Evolutionary conservation across 2,113 vertebrate genomes (phyloP), one percentile per base, ranked within the genome.

Genomic region (Lycocorax pyrrhopterus): DNA sequence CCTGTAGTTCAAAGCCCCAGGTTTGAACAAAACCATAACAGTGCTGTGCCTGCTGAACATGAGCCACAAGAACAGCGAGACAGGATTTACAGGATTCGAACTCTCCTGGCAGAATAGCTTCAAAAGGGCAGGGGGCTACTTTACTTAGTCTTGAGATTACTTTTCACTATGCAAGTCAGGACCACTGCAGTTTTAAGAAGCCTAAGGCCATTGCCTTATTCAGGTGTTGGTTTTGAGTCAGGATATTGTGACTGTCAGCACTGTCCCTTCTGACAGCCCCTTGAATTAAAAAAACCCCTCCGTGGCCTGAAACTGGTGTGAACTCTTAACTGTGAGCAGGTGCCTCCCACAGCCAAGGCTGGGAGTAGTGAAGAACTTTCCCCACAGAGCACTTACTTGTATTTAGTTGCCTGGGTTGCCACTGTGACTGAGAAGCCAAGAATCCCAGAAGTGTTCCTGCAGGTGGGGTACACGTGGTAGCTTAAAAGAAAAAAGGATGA

Each of bases 361-460:
- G 58, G n/a, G 8, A 53, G 30, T 1, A 9, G 25, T 35, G 51
- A 46, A 3, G 11, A 69, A 33, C 41, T 33, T 7, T 17, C 19
- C 47, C 53, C 59, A 51, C 12, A 0, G 16, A 39, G 76, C 66
- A 96, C 98, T 97, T 94, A 99, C 99, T 98, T 99, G 98, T 98
- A 99, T 96, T 99, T 99, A 46, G 98, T 99, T 94, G 99, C 99
- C 95, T 99, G 99, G 19, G 99, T 99, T 96, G 99, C 99, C 75
- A 99, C 99, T 2, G 99, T 99, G 95, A 99, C 97, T 1, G 99
- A 99, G 97, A 99, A 99, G 43, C 99, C 99, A 91, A 99, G 98
- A 80, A 99, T 98, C 26, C 99, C 99, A 26, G 99, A 99, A 43
- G 99, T 99, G 92, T 99, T 99, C 93, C 99, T 98, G 97, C 98